A percentile compares a stretch with the other conserved stretches of the same genome.
Conservation (phyloP, 92 coral and sea anemone species). For the Porites rus region DNA sequence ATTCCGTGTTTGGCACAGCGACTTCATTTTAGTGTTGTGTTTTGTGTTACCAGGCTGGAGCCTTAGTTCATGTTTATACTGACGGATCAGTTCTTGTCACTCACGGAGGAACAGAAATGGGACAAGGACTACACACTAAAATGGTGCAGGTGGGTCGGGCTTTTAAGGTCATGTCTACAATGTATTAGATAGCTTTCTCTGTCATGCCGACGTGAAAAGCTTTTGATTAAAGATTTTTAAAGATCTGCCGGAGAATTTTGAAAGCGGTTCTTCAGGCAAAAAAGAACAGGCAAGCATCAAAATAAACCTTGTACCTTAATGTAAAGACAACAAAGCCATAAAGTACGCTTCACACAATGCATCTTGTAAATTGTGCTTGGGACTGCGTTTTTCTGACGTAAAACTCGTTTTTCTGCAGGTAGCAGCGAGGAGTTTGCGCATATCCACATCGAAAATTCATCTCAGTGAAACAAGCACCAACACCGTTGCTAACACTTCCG, state of each 20-base stretch:
- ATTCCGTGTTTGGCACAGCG: neutral
- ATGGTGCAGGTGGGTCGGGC: constrained; percentile 71
- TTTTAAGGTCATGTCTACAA: neutral
- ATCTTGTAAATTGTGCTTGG: neutral
- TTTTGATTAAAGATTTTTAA: too few relatives aligned
- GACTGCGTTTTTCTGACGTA: neutral
- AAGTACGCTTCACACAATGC: neutral
- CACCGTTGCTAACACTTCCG: constrained; percentile 61
- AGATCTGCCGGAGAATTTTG: too few relatives aligned
- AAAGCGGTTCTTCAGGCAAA: too few relatives aligned
- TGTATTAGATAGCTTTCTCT: too few relatives aligned
- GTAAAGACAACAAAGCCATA: too few relatives aligned
- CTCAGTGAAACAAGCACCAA: constrained; percentile 61
- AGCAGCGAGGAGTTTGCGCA: constrained; percentile 56
- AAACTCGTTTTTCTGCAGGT: constrained; percentile 35
- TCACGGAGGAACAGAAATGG: constrained; percentile 95
- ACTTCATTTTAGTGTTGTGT: too few relatives aligned
- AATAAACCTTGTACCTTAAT: too few relatives aligned
- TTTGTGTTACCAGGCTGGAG: constrained; percentile 70
- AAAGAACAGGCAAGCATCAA: too few relatives aligned
- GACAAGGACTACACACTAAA: constrained; percentile 92
- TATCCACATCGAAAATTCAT: constrained; percentile 21
- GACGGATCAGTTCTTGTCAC: constrained; percentile 87
- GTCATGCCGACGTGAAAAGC: too few relatives aligned
- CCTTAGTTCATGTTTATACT: constrained; percentile 79